A percentile compares a stretch with the other conserved stretches of the same genome.
phyloP scores from a whole-genome alignment of 2,797 vertebrate species.

The Halcyon leucocephala region DNA sequence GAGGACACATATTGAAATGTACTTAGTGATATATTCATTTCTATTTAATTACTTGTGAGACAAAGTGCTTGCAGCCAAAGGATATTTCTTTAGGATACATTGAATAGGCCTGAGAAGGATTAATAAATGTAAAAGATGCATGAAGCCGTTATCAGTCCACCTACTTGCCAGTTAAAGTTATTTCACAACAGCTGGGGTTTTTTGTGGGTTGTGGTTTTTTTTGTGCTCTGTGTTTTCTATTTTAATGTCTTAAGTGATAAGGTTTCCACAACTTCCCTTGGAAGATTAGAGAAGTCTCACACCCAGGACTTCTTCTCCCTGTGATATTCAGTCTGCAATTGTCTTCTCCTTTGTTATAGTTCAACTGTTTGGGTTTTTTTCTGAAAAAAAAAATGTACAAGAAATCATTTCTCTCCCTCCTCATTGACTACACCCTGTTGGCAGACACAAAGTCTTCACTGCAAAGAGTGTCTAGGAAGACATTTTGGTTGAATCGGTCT shows the following conservation, averaged over 20 bases:
- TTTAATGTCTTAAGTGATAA: conserved; percentile 24
- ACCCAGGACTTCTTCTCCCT: neutral
- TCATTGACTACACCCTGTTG: neutral
- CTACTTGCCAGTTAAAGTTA: neutral
- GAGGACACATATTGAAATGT: conserved; percentile 63
- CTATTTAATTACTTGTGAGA: conserved; percentile 50
- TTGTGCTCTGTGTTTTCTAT: neutral
- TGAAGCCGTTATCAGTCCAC: neutral
- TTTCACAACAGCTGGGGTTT: neutral
- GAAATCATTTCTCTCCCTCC: neutral
- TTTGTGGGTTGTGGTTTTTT: neutral
- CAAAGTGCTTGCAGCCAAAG: neutral
- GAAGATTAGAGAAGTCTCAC: conserved; percentile 8
- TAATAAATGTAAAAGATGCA: conserved; percentile 21
- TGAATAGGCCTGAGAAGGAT: neutral
- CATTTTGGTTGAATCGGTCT: neutral
- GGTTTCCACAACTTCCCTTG: neutral
- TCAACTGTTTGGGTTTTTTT: neutral
- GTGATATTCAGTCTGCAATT: neutral
- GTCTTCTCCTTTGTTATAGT: neutral
- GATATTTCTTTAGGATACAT: conserved; percentile 49
- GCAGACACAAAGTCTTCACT: neutral
- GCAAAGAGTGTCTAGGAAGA: neutral
- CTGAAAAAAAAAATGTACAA: neutral
- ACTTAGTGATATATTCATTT: conserved; percentile 48